phyloP scores from a whole-genome alignment of 2,113 vertebrate species.

The Pardalotus punctatus region DNA sequence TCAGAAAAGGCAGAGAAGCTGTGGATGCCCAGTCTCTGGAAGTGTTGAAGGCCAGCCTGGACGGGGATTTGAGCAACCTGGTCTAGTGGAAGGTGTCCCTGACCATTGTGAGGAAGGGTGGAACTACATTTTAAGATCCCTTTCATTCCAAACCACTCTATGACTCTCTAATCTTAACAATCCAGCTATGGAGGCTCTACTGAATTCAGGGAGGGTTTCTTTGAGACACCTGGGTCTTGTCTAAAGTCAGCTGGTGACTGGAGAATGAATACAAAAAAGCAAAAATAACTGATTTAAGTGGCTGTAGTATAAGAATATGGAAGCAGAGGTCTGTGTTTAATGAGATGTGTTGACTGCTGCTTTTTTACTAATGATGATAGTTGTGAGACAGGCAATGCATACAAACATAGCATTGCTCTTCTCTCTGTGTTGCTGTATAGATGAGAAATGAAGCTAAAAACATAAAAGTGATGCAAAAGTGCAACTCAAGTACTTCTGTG shows the following conservation, averaged over 20 bases:
- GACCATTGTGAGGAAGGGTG: neutral
- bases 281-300: neutral
- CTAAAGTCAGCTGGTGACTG: neutral
- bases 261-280: neutral
- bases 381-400: neutral
- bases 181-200: neutral
- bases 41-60: neutral
- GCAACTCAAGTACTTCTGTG: neutral
- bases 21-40: neutral
- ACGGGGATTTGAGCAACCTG: neutral
- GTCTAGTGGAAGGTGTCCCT: neutral
- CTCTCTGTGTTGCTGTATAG: rapidly evolving
- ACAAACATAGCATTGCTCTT: rapidly evolving
- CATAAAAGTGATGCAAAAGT: neutral
- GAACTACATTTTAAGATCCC: neutral
- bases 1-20: neutral
- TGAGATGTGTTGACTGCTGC: neutral
- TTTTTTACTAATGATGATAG: neutral
- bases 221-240: neutral
- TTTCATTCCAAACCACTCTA: neutral
- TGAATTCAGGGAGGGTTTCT: neutral
- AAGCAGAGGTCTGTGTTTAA: neutral
- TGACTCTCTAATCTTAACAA: neutral
- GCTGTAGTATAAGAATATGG: neutral
- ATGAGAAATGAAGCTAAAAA: neutral